phyloP scores from a whole-genome alignment of 2,888 invertebrate genomes.

The Ornithoptera priamus region DNA sequence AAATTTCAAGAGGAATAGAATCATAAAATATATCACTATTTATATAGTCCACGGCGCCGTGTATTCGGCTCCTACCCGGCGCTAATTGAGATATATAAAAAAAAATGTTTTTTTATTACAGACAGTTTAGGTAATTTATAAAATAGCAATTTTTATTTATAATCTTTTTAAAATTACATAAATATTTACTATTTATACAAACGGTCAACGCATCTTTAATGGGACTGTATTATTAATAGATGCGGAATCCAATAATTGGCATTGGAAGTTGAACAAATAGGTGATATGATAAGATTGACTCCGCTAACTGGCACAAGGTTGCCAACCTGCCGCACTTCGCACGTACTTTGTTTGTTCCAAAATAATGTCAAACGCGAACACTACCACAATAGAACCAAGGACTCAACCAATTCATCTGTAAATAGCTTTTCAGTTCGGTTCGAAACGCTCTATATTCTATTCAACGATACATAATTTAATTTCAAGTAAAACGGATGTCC shows the following conservation, averaged over 20 bases:
- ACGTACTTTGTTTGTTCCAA: slow-evolving; percentile 46
- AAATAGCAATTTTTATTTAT: too few species aligned
- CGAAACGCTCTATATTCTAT: slow-evolving; percentile 6
- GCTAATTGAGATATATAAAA: too few species aligned
- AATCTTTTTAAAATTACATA: too few species aligned
- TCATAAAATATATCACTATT: too few species aligned
- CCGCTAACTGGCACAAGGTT: slow-evolving; percentile 60
- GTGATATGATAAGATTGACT: slow-evolving; percentile 54
- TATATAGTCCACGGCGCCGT: too few species aligned
- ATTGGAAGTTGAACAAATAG: slow-evolving; percentile 9
- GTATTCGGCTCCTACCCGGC: too few species aligned
- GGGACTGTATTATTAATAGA: slow-evolving; percentile 1
- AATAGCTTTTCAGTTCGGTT: slow-evolving; percentile 14
- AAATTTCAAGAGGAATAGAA: too few species aligned
- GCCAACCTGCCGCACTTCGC: slow-evolving; percentile 42
- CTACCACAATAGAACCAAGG: slow-evolving; percentile 30
- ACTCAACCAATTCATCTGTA: slow-evolving; percentile 20
- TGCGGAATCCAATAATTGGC: slow-evolving; percentile 23
- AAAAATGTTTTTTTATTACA: too few species aligned
- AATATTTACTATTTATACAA: background rate
- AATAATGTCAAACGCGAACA: slow-evolving; percentile 65
- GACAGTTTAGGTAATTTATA: too few species aligned
- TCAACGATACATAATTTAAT: background rate
- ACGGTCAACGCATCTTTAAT: background rate
- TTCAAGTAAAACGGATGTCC: background rate